These are phyloP conservation scores for Cacoxenus indagator DNA, from an alignment of 2,888 invertebrate species.

Conservation along the genomic window DNA sequence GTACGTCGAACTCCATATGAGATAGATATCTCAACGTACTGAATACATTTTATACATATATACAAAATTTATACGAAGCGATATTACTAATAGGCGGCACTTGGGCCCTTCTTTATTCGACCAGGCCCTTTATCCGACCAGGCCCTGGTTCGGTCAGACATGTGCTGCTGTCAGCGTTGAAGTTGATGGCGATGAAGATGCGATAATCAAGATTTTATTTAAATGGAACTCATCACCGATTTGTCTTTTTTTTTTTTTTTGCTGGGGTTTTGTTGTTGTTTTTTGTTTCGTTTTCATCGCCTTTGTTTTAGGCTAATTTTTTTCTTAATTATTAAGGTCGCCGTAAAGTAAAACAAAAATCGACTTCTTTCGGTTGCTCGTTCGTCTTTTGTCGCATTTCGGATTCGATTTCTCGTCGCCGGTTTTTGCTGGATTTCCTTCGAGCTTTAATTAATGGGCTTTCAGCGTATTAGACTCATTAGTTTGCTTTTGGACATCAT, in stretches of 20 bases:
- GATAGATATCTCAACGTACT: too few relatives aligned
- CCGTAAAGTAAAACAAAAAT: neutral
- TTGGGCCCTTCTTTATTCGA: too few relatives aligned
- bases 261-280: neutral
- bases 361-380: neutral
- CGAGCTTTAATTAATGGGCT: conserved; percentile 55
- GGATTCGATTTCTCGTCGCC: conserved; percentile 27
- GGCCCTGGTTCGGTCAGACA: too few relatives aligned
- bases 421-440: conserved; percentile 29
- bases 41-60: too few relatives aligned
- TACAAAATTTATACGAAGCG: too few relatives aligned
- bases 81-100: too few relatives aligned
- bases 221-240: conserved; percentile 64
- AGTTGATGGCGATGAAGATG: neutral
- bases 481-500: conserved; percentile 61
- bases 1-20: too few relatives aligned
- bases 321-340: conserved; percentile 59
- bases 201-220: conserved; percentile 61
- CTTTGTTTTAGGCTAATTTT: conserved; percentile 43
- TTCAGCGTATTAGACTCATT: conserved; percentile 61
- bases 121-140: too few relatives aligned
- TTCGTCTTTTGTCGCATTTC: conserved; percentile 13
- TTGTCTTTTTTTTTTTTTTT: conserved; percentile 38
- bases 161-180: conserved; percentile 22
- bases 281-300: conserved; percentile 14